A percentile compares a stretch with the other conserved stretches of the same genome.
phyloP scores from a whole-genome alignment of 2,113 vertebrate species.

The Gallinago jamesoni region DNA sequence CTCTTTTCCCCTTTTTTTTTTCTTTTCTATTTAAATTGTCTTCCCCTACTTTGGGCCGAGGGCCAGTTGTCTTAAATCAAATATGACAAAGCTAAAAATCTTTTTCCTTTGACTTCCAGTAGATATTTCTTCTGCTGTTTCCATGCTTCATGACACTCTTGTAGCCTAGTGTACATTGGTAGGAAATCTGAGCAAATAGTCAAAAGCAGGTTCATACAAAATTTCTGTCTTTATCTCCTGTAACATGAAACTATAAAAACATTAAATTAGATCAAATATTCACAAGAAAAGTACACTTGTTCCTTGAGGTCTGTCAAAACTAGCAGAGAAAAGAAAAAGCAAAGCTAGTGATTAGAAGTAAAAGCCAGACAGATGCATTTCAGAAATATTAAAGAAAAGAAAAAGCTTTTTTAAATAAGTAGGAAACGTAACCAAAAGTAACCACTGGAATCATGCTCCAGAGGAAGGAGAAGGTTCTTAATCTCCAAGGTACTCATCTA shows the following conservation, averaged over 20 bases:
- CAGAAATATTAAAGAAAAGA: neutral
- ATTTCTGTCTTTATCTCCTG: neutral
- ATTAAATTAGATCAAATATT: neutral
- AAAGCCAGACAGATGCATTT: neutral
- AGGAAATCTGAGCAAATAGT: neutral
- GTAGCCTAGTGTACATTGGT: neutral
- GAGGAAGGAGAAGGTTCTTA: neutral
- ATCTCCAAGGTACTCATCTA: neutral
- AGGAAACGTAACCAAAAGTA: neutral
- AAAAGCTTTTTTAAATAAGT: neutral
- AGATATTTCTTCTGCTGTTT: neutral
- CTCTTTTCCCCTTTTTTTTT: neutral
- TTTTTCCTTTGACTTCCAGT: neutral
- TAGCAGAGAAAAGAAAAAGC: neutral
- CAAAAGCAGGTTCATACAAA: neutral
- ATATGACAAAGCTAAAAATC: neutral
- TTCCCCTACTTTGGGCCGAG: neutral
- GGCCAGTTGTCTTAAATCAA: neutral
- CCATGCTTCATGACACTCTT: neutral
- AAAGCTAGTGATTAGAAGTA: neutral
- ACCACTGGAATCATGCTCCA: neutral
- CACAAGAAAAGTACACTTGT: neutral
- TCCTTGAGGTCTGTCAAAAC: neutral
- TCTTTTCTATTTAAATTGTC: neutral
- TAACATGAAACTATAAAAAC: accelerated